phyloP scores from a whole-genome alignment of 1,140 invertebrate species.

The Eriosoma lanigerum region DNA sequence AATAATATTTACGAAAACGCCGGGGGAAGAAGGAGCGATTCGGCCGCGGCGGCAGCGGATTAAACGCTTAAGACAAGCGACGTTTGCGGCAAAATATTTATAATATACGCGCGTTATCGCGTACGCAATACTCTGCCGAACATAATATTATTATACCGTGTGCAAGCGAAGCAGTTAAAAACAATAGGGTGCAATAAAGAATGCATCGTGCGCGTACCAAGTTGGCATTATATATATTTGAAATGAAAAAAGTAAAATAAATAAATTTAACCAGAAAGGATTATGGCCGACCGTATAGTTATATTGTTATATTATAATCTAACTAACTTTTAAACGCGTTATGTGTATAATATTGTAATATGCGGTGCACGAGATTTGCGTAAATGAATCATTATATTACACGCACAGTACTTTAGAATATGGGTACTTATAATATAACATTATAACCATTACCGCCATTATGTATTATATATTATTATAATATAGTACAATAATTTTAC shows the following conservation, averaged over 20 bases:
- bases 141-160: not conserved
- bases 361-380: slow-evolving; percentile 1
- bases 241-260: not conserved
- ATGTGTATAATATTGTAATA: not conserved
- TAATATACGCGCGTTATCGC: no score
- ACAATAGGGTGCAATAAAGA: slow-evolving; percentile 51
- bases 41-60: no score
- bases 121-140: no score
- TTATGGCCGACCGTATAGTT: slow-evolving; percentile 1
- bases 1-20: not conserved
- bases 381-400: slow-evolving; percentile 27
- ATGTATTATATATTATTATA: no score
- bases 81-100: no score
- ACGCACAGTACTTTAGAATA: not conserved
- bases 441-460: no score
- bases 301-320: not conserved
- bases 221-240: slow-evolving; percentile 2
- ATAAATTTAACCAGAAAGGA: slow-evolving; percentile 34
- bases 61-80: no score
- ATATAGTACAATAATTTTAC: no score
- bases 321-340: slow-evolving; percentile 43
- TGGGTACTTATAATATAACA: no score
- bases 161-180: slow-evolving; percentile 27
- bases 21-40: no score
- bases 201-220: slow-evolving; percentile 5